Percentiles rank a stretch among this genome's conserved stretches.
These are phyloP conservation scores for Ellobius talpinus DNA, from an alignment of 2,113 vertebrate species.

Conservation along the genomic window DNA sequence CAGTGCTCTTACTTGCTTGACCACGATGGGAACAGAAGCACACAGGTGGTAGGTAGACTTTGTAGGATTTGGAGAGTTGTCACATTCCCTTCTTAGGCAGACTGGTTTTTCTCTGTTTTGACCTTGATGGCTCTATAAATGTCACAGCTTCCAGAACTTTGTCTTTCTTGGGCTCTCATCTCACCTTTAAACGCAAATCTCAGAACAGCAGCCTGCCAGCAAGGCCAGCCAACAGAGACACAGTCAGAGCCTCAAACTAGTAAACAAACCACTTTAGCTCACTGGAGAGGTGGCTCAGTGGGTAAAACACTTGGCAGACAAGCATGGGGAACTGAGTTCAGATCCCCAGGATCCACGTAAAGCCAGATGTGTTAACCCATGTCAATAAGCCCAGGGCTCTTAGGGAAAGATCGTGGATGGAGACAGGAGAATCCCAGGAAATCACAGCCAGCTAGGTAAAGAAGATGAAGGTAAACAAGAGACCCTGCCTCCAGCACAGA, in stretches of 20 bases:
- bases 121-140: not conserved
- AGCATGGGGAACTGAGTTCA: not conserved
- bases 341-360: not conserved
- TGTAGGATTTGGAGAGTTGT: not conserved
- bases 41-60: not conserved
- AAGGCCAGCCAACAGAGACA: not conserved
- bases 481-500: no score
- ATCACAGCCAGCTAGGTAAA: not conserved
- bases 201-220: not conserved
- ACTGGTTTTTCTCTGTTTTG: not conserved
- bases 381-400: not conserved
- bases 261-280: no score
- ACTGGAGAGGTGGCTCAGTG: not conserved
- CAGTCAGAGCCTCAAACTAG: not conserved
- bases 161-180: not conserved
- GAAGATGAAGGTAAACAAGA: not conserved
- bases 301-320: not conserved
- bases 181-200: not conserved
- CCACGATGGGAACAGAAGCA: no score
- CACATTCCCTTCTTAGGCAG: not conserved
- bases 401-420: rapidly evolving
- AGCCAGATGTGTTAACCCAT: not conserved
- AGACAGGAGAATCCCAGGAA: not conserved
- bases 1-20: not conserved
- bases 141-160: not conserved